Conservation (phyloP, 2,888 invertebrate species). For the Unio pictorum region DNA sequence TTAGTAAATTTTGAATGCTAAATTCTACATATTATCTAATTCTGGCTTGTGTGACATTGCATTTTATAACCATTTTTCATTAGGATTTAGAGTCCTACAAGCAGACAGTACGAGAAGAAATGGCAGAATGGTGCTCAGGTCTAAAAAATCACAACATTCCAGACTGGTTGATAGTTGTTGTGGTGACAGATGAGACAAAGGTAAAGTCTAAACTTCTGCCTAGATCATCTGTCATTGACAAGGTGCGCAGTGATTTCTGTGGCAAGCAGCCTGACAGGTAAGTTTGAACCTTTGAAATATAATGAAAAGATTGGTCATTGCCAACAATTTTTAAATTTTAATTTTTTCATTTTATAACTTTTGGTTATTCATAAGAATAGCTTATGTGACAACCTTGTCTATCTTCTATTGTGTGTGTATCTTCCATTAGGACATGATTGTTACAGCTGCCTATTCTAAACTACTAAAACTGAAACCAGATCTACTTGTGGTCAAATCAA, state of each 20-base stretch:
- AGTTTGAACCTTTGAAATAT: slow-evolving; percentile 7
- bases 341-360: neutral
- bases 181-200: slow-evolving; percentile 92
- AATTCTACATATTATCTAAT: neutral
- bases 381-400: no score
- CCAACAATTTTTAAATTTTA: neutral
- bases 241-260: slow-evolving; percentile 94
- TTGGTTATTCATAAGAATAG: no score
- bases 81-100: slow-evolving; percentile 95
- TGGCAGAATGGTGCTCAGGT: slow-evolving; percentile 88
- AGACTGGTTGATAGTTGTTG: slow-evolving; percentile 95
- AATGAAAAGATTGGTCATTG: neutral
- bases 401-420: no score
- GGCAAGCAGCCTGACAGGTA: slow-evolving; percentile 85
- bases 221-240: slow-evolving; percentile 93
- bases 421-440: no score
- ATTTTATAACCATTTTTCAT: slow-evolving; percentile 34
- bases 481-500: no score
- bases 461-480: no score
- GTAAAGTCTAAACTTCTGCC: slow-evolving; percentile 85
- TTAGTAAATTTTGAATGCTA: no score
- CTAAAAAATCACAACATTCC: slow-evolving; percentile 82
- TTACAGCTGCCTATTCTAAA: no score
- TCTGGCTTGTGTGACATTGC: neutral
- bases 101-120: slow-evolving; percentile 87